Percentiles rank a stretch among this genome's conserved stretches.
Conservation (phyloP, 2,797 vertebrate genomes). For the Gallinago solitaria region DNA sequence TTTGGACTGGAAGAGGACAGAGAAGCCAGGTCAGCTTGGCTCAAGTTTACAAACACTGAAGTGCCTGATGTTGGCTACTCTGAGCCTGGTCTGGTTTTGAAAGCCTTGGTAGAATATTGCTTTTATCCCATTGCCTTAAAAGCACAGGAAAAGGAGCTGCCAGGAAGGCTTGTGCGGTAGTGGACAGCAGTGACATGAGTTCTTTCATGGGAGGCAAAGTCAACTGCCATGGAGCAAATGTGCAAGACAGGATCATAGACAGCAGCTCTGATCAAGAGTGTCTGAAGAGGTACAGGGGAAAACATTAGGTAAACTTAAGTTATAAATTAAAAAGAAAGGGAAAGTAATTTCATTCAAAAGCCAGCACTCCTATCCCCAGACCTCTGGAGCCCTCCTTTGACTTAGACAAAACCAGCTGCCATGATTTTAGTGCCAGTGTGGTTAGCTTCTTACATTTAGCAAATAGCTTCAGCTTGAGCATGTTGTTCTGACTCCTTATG, state of each 20-base stretch:
- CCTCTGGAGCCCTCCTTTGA: neutral
- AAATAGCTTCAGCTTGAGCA: neutral
- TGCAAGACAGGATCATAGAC: neutral
- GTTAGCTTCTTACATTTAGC: neutral
- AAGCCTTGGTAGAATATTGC: accelerated
- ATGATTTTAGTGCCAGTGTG: neutral
- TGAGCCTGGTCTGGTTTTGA: neutral
- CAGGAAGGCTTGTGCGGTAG: neutral
- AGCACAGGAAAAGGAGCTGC: neutral
- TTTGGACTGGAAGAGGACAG: neutral
- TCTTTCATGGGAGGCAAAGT: neutral
- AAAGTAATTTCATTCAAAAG: neutral
- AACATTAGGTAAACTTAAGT: neutral
- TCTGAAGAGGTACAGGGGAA: neutral
- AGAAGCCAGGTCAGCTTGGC: neutral
- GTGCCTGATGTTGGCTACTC: neutral
- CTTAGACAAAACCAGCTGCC: neutral
- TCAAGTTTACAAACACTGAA: neutral
- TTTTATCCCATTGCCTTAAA: neutral
- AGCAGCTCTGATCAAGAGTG: neutral
- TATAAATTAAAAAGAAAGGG: neutral
- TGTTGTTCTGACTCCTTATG: neutral
- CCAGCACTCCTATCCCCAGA: neutral
- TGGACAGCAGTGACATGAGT: accelerated
- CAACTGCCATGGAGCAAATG: accelerated